phyloP scores from a whole-genome alignment of 2,113 vertebrate species.

The Mesoclemmys tuberculata region DNA sequence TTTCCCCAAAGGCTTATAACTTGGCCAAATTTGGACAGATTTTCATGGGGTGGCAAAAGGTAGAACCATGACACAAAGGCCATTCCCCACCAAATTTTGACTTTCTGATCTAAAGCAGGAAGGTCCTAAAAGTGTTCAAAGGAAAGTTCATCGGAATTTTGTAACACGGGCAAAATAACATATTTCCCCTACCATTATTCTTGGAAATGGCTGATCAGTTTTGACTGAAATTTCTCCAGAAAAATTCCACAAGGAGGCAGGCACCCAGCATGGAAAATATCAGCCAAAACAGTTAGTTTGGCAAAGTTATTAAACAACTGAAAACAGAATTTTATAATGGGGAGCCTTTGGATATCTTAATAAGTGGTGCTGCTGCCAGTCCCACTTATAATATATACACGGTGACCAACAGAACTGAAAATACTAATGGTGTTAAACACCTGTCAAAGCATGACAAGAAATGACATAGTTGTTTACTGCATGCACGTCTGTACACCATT shows the following conservation, averaged over 20 bases:
- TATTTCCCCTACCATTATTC: not conserved
- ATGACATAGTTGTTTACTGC: not conserved
- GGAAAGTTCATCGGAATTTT: not conserved
- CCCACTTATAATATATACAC: not conserved
- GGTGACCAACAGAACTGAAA: not conserved
- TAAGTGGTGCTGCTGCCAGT: not conserved
- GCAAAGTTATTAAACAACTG: not conserved
- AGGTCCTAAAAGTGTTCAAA: not conserved
- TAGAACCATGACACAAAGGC: not conserved
- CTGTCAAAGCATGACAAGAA: not conserved
- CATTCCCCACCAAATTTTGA: not conserved
- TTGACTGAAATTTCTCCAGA: not conserved
- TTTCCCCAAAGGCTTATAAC: not conserved
- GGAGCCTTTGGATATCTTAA: not conserved
- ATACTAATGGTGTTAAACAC: not conserved
- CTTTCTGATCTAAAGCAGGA: not conserved
- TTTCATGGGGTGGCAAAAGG: not conserved
- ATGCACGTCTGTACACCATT: not conserved
- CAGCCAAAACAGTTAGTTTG: not conserved
- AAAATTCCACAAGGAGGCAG: not conserved
- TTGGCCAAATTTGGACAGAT: not conserved
- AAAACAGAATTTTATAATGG: not conserved
- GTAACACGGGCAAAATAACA: not conserved
- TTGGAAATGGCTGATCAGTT: not conserved
- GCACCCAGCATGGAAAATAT: not conserved